phyloP scores from a whole-genome alignment of 2,113 vertebrate species.

The Eira barbara region DNA sequence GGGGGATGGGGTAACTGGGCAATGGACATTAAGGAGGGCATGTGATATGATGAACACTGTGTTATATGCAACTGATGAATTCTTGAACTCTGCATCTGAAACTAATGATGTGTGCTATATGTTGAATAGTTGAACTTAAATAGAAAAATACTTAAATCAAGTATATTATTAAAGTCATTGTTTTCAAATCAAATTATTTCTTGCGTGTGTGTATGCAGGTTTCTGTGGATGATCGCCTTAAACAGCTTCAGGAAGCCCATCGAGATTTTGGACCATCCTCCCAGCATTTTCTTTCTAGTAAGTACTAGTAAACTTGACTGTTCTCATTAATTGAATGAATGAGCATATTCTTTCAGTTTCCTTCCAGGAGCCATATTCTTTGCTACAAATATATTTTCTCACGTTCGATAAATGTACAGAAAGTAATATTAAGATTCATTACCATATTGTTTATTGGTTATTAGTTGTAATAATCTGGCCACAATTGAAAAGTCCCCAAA shows the following conservation, averaged over 20 bases:
- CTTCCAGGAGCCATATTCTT: not conserved
- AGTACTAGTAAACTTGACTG: constrained; percentile 76
- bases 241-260: constrained; percentile 94
- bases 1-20: not conserved
- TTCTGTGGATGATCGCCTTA: constrained; percentile 94
- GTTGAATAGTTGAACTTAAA: not conserved
- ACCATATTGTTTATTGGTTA: not conserved
- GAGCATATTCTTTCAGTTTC: not conserved
- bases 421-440: not conserved
- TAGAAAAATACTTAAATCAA: not conserved
- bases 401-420: not conserved
- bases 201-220: constrained; percentile 80
- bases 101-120: not conserved
- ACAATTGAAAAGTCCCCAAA: not conserved
- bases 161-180: not conserved
- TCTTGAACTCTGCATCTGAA: not conserved
- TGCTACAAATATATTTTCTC: not conserved
- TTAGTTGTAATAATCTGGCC: not conserved
- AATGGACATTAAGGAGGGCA: not conserved
- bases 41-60: not conserved
- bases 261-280: constrained; percentile 95
- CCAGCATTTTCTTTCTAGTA: constrained; percentile 97
- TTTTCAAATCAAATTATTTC: constrained; percentile 7
- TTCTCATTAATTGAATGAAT: not conserved
- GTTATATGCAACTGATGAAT: not conserved